Conservation (phyloP, 2,113 vertebrate genomes). For the Aix galericulata region DNA sequence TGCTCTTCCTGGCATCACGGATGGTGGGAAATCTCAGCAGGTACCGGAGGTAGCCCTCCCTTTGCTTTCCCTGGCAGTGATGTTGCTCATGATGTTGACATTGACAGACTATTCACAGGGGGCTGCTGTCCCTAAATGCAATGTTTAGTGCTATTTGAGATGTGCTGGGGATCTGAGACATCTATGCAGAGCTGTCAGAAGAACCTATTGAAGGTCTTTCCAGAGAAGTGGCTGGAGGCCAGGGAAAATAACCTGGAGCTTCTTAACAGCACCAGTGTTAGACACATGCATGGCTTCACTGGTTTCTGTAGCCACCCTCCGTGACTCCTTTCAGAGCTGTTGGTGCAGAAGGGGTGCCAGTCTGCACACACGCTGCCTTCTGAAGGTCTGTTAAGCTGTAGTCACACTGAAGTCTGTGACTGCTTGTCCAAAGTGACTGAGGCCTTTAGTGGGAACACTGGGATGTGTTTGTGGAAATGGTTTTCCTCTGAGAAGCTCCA, state of each 20-base stretch:
- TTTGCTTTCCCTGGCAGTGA: background rate
- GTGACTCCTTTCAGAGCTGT: too few species aligned
- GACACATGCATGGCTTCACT: too few species aligned
- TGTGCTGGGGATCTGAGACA: accelerated
- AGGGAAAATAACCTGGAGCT: background rate
- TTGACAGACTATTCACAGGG: background rate
- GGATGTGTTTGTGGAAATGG: too few species aligned
- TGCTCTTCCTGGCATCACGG: background rate
- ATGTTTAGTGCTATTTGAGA: background rate
- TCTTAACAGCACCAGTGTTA: too few species aligned
- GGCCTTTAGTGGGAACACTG: too few species aligned
- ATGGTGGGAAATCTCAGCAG: background rate
- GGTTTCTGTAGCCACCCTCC: too few species aligned
- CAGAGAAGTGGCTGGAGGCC: background rate
- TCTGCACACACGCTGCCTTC: too few species aligned
- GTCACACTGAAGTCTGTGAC: too few species aligned
- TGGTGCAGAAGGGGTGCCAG: too few species aligned
- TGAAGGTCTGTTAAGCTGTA: too few species aligned
- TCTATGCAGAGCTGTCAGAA: background rate
- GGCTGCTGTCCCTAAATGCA: background rate
- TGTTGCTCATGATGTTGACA: background rate
- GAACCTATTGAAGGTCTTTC: background rate
- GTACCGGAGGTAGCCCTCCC: background rate
- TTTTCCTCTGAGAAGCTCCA: too few species aligned
- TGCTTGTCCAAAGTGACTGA: too few species aligned